Conservation (phyloP, 2,113 vertebrate genomes). For the Vulpes ferrilata region DNA sequence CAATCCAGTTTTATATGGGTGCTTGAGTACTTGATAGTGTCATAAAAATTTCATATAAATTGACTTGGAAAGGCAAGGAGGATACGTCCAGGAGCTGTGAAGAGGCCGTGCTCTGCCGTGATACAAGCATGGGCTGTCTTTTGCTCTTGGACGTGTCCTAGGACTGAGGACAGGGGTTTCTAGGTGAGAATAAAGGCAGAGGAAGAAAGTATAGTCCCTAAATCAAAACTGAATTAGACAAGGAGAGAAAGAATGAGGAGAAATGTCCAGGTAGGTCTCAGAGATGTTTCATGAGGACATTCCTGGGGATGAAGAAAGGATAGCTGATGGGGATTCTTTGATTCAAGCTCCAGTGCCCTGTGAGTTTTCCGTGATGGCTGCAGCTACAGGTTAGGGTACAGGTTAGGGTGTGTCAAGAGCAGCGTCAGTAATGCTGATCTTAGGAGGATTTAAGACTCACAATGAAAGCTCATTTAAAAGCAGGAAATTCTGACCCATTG, state of each 20-base stretch:
- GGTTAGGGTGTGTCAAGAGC: neutral
- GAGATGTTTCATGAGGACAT: neutral
- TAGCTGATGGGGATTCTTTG: slow-evolving; percentile 57
- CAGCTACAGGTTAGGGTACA: neutral
- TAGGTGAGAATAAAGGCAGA: neutral
- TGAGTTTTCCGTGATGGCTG: slow-evolving; percentile 59
- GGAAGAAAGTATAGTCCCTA: neutral
- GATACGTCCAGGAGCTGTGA: neutral
- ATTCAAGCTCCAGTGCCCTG: slow-evolving; percentile 66
- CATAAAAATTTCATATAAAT: neutral
- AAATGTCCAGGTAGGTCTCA: neutral
- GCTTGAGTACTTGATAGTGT: neutral
- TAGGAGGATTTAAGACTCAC: neutral
- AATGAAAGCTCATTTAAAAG: slow-evolving; percentile 27
- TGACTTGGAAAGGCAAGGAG: neutral
- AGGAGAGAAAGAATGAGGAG: neutral
- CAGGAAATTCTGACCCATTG: neutral
- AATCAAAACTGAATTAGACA: slow-evolving; percentile 5
- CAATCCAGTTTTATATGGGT: neutral
- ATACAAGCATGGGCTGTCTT: neutral
- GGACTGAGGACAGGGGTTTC: neutral
- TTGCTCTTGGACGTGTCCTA: neutral
- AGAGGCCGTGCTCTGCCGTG: neutral
- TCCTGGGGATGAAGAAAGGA: slow-evolving; percentile 15
- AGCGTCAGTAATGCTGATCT: neutral